A percentile compares a stretch with the other conserved stretches of the same genome.
Conservation (phyloP, 2,888 invertebrate species). For the Nesidiocoris tenuis region DNA sequence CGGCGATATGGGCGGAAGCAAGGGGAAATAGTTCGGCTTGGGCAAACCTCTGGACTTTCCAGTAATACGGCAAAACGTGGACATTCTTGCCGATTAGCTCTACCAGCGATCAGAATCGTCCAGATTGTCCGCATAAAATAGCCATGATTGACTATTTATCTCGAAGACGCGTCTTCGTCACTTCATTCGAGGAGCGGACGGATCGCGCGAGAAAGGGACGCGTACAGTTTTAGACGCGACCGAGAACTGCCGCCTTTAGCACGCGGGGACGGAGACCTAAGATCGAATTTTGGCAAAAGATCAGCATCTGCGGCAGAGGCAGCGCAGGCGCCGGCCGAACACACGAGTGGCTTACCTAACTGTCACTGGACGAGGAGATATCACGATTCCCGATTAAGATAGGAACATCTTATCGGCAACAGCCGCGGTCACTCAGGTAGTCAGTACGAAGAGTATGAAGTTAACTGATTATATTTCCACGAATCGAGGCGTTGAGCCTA, state of each 20-base stretch:
- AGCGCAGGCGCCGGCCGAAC: conserved; percentile 27
- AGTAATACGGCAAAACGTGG: conserved; percentile 74
- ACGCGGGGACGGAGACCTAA: conserved; percentile 14
- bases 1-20: conserved; percentile 76
- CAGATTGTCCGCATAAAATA: too few relatives aligned
- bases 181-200: not conserved
- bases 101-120: not conserved
- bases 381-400: too few relatives aligned
- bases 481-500: too few relatives aligned
- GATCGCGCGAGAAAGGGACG: not conserved
- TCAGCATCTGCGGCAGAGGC: conserved; percentile 10
- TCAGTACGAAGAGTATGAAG: too few relatives aligned
- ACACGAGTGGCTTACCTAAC: not conserved
- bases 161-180: not conserved
- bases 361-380: not conserved
- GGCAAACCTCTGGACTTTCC: conserved; percentile 76
- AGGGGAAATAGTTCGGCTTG: conserved; percentile 78
- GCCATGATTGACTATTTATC: not conserved
- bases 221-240: not conserved
- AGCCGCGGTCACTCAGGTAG: too few relatives aligned
- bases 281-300: conserved; percentile 34
- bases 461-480: too few relatives aligned
- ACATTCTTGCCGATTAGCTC: conserved; percentile 45
- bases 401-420: too few relatives aligned
- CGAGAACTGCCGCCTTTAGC: conserved; percentile 7